Evolutionary conservation across 2,888 invertebrate species (phyloP), one percentile per base, ranked within the genome.

Genomic region (Cheilosia vulpina): DNA sequence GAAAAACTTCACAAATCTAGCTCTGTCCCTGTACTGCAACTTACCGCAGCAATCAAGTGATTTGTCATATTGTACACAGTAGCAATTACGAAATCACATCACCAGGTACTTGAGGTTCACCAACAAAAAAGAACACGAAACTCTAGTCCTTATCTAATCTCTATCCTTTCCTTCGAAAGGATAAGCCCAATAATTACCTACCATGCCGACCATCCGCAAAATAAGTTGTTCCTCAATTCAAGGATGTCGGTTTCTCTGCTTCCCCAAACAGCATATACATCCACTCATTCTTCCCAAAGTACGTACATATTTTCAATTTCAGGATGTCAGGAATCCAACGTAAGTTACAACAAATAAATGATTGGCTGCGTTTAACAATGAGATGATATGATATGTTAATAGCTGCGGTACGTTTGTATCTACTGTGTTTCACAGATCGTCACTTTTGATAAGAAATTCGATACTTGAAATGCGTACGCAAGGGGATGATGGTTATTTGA

Each of bases 401-500:
- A 66, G 85, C 19, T 87, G 81, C 82, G 82, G 87, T 87, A 43
- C 77, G 57, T 73, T 84, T 87, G 63, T 81, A 84, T 87, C 80
- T 62, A 72, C 84, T 77, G 62, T 55, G 72, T 66, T 88, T 88
- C 87, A 88, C 88, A 89, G 89, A 89, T 90, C 88, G 88, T 88
- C 89, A 88, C 88, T 88, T 89, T 80, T 87, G 89, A 89, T 90
- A 89, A 89, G 89, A 88, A 88, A 89, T 88, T 87, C 87, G 90
- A 90, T 90, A 89, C 88, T 89, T 89, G 89, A 89, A 81, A 84
- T 77, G 76, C 66, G 41, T 24, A 58, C 62, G 55, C 38, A 58
- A 68, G 77, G 85, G 81, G 81, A 75, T 80, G 63, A 41, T 60
- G 73, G 60, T 63, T 38, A 31, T 38, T 73, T 69, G 68, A 34